Base-by-base conservation (phyloP, 2,113 vertebrate genomes). In the Marmota flaviventris region DNA sequence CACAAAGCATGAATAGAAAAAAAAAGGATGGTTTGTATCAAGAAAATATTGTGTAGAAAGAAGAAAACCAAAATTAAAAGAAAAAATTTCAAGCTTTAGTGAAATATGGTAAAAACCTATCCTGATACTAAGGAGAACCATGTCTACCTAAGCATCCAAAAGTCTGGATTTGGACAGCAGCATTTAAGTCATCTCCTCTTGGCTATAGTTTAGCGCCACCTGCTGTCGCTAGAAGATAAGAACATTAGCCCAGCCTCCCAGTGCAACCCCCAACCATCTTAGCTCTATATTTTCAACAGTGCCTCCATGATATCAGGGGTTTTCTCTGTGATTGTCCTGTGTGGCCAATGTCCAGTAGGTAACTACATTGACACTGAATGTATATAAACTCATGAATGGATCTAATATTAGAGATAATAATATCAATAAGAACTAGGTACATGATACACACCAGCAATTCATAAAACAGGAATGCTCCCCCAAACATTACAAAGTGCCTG, bases 141-240 rank as follows among this genome's bases (percentile, higher is more conserved):
- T 2, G n/a, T 13, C 48, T 24, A 11, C 14, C 48, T 7, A 14
- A 8, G 11, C 27, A 58, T 70, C 1, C 67, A 42, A 11, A 29
- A 29, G 29, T 72, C 51, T 73, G 70, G 27, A 51, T 27, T 29
- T 34, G 18, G 4, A 5, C 45, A 1, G 9, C 51, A 1, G 7
- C 2, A 0, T 20, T 20, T 70, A 6, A 51, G 70, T 45, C 42
- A 32, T 34, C 37, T 70, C 14, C 16, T 51, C 29, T 48, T 42
- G 8, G 2, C 84, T 91, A 65, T 37, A 27, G 42, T 75, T 88
- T 96, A 56, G 87, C 70, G 42, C 96, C 97, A 95, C 84, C 96
- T 96, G 76, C 94, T 96, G 96, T 84, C 76, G 12, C 2, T 12
- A 51, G 56, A 61, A 69, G 37, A n/a, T 76, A 29, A 11, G n/a